phyloP scores from a whole-genome alignment of 2,888 invertebrate genomes.

The Epirrhoe tristata region DNA sequence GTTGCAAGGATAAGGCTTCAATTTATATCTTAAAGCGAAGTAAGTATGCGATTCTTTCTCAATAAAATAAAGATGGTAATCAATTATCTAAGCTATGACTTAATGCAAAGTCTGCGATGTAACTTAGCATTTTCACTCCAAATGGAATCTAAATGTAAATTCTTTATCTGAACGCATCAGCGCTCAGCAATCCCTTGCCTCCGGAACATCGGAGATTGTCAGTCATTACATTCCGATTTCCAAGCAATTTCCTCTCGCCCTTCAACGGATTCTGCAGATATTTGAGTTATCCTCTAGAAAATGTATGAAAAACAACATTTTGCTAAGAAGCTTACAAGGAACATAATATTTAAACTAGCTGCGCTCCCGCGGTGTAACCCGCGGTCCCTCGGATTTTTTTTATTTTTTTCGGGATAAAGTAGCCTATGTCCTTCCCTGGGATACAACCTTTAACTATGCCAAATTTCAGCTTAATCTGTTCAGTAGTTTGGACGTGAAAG shows the following conservation, averaged over 20 bases:
- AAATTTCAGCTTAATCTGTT: too few relatives aligned
- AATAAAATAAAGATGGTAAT: background rate
- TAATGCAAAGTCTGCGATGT: background rate
- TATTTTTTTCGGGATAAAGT: too few relatives aligned
- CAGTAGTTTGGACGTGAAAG: too few relatives aligned
- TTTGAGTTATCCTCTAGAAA: slow-evolving; percentile 1
- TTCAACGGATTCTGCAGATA: slow-evolving; percentile 6
- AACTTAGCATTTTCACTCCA: slow-evolving; percentile 1
- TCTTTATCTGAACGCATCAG: slow-evolving; percentile 6
- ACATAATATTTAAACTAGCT: too few relatives aligned
- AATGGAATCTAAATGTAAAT: slow-evolving; percentile 17
- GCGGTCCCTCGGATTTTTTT: too few relatives aligned
- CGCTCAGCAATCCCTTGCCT: background rate
- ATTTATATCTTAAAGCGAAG: too few relatives aligned
- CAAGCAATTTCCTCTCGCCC: slow-evolving; percentile 33
- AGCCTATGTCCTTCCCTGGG: too few relatives aligned
- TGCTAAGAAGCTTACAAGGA: background rate
- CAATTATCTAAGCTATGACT: background rate
- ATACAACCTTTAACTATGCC: too few relatives aligned
- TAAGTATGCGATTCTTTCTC: too few relatives aligned
- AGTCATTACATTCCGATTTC: slow-evolving; percentile 37
- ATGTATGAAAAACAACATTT: background rate
- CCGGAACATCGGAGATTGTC: slow-evolving; percentile 40
- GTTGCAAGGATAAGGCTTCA: too few relatives aligned
- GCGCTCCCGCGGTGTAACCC: too few relatives aligned